These are phyloP conservation scores for Gallinago undulata DNA, from an alignment of 2,113 vertebrate genomes.

Conservation along the genomic window DNA sequence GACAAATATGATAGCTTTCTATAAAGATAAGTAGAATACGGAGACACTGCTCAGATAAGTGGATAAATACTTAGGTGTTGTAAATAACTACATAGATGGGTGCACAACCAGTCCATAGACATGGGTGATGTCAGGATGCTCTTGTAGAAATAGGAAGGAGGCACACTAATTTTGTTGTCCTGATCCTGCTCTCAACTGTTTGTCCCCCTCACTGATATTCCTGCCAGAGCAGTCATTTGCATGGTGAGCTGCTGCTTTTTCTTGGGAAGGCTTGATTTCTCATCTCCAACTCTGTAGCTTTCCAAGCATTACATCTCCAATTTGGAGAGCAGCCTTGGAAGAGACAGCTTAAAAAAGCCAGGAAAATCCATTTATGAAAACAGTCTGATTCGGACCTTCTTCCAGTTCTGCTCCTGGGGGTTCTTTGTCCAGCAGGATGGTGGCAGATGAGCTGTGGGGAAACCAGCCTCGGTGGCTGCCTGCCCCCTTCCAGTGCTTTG, in stretches of 20 bases:
- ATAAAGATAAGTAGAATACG: constrained; percentile 16
- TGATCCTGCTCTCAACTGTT: background rate
- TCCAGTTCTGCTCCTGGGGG: background rate
- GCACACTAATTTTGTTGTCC: background rate
- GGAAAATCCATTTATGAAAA: background rate
- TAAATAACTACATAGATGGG: constrained; percentile 6
- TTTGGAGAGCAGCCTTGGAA: background rate
- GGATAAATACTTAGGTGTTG: background rate
- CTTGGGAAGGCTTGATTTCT: background rate
- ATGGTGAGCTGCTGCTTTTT: background rate
- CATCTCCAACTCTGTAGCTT: background rate
- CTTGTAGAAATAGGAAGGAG: background rate
- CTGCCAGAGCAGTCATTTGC: background rate
- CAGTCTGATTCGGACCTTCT: accelerated
- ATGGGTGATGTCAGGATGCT: background rate
- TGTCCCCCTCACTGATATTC: background rate
- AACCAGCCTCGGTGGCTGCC: background rate
- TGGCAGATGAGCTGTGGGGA: background rate
- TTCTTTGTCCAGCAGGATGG: background rate
- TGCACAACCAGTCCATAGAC: background rate
- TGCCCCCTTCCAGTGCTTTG: background rate
- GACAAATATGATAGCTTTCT: constrained; percentile 21
- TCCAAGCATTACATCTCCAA: background rate
- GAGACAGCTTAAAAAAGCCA: background rate
- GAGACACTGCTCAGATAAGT: constrained; percentile 12